Evolutionary conservation across 2,113 vertebrate genomes (phyloP).

Genomic region (Corvus moneduloides): DNA sequence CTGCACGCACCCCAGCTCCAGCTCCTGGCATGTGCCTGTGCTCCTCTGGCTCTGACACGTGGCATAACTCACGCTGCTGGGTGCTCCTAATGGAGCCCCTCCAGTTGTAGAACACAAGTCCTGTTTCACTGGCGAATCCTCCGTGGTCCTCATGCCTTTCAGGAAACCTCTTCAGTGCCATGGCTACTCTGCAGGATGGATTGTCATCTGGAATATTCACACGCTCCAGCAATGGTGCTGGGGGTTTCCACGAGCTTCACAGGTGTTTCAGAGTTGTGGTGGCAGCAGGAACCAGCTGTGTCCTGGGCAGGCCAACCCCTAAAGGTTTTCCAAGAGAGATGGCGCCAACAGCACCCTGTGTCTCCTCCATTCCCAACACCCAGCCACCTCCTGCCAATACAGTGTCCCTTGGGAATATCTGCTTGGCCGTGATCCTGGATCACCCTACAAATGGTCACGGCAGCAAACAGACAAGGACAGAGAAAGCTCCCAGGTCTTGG

Average conservation of each 20-base stretch:
- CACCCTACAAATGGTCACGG: rapidly evolving
- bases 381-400: not conserved
- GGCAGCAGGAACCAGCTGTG: not conserved
- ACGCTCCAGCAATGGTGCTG: not conserved
- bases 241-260: no score
- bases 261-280: not conserved
- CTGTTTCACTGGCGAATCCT: not conserved
- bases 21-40: not conserved
- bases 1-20: not conserved
- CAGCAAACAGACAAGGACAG: not conserved
- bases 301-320: not conserved
- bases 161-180: not conserved
- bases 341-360: no score
- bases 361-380: no score
- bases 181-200: not conserved
- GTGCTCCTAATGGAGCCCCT: not conserved
- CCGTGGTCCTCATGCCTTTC: not conserved
- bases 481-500: rapidly evolving
- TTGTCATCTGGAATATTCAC: no score
- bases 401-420: not conserved
- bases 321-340: not conserved
- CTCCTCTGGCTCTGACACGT: not conserved
- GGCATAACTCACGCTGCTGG: not conserved
- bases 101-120: not conserved
- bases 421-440: not conserved